These are phyloP conservation scores for Diaprepes abbreviatus DNA, from an alignment of 2,888 invertebrate genomes.

Conservation along the genomic window DNA sequence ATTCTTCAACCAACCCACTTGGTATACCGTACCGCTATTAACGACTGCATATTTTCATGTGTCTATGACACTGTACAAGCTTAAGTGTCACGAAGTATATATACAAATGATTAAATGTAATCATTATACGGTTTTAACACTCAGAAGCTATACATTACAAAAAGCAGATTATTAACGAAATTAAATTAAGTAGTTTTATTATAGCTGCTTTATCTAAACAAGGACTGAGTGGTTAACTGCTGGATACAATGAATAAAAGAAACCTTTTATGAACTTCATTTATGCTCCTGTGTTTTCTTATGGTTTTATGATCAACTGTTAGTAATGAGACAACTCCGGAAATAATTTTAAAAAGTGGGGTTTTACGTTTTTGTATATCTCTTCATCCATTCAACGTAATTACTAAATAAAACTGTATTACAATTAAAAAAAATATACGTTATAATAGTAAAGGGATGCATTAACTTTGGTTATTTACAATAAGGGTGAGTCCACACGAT, in stretches of 20 bases:
- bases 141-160: not conserved
- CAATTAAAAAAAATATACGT: too few relatives aligned
- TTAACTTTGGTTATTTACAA: too few relatives aligned
- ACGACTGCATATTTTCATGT: not conserved
- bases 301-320: not conserved
- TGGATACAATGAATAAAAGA: too few relatives aligned
- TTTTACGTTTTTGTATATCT: too few relatives aligned
- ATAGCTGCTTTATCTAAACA: too few relatives aligned
- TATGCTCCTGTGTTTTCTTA: not conserved
- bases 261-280: too few relatives aligned
- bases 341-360: not conserved
- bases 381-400: too few relatives aligned
- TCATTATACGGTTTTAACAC: not conserved
- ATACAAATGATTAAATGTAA: not conserved
- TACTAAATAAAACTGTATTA: too few relatives aligned
- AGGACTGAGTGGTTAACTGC: too few relatives aligned
- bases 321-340: not conserved
- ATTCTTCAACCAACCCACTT: not conserved
- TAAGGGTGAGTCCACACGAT: too few relatives aligned
- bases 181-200: not conserved
- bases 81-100: not conserved
- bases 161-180: not conserved
- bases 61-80: not conserved
- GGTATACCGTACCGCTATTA: not conserved
- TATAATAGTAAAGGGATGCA: too few relatives aligned